Evolutionary conservation across 1,140 invertebrate genomes (phyloP).

Genomic region (Bursaphelenchus mucronatus): DNA sequence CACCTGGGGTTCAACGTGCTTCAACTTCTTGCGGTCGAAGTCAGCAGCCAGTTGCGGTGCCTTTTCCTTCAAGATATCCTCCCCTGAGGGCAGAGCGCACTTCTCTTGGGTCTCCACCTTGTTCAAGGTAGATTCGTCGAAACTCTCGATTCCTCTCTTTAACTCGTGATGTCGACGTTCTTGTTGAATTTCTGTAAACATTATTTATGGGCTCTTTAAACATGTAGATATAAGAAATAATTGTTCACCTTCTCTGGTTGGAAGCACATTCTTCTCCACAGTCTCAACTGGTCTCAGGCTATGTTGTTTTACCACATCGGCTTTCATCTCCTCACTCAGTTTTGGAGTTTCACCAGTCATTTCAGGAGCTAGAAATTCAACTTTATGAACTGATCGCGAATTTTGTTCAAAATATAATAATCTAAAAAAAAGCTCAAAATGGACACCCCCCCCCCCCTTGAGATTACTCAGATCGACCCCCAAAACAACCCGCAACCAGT

Average conservation of each 20-base stretch:
- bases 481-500: too few relatives aligned
- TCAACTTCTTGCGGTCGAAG: constrained; percentile 27
- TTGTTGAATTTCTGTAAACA: constrained; percentile 29
- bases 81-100: constrained; percentile 43
- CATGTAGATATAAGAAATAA: background rate
- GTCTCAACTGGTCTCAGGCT: constrained; percentile 59
- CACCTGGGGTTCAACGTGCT: constrained; percentile 26
- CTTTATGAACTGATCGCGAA: too few relatives aligned
- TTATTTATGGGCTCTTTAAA: background rate
- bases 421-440: too few relatives aligned
- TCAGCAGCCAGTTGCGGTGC: constrained; percentile 21
- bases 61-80: constrained; percentile 42
- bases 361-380: too few relatives aligned
- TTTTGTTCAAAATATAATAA: too few relatives aligned
- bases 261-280: constrained; percentile 58
- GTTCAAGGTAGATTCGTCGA: constrained; percentile 60
- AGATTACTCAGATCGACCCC: too few relatives aligned
- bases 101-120: constrained; percentile 51
- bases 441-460: too few relatives aligned
- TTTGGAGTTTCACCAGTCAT: too few relatives aligned
- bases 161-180: constrained; percentile 43
- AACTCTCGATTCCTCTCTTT: constrained; percentile 58
- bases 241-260: constrained; percentile 33
- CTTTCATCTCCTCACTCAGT: too few relatives aligned
- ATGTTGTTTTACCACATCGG: background rate